Base-by-base conservation (phyloP, 1,140 invertebrate species). In the Ptiloglossa arizonensis region DNA sequence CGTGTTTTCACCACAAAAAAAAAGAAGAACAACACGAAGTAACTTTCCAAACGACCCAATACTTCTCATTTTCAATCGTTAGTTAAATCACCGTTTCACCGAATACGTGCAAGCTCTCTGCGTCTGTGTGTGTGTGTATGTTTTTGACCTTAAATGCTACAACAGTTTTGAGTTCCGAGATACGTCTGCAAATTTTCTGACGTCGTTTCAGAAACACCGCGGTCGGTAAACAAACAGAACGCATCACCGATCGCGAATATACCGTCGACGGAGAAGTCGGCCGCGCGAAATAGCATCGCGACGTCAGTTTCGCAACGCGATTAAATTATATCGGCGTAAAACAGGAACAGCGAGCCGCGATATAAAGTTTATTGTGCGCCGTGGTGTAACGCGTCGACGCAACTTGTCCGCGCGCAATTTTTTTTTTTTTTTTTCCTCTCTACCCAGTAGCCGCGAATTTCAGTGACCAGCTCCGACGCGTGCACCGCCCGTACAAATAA, bases 401-500 rank as follows among this genome's bases (percentile, higher is more conserved):
- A 75, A 66, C 17, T 73, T 82, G 64, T 38, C 68, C 63, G 32
- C 73, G 54, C 9, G 32, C 56, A 68, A 69, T 15, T 74, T 29
- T 27, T 44, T 13, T 27, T 6, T 8, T 41, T 57, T 57, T 56
- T 24, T 27, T 69, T 38, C 38, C 24, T 54, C 38, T 17, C 22
- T 41, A 5, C 5, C 17, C 11, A 32, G 50, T 50, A 24, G 41
- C 60, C 54, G 66, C 77, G 57, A 83, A 69, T 80, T 75, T 81
- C 59, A 59, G 50, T 46, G 57, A 41, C 24, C 35, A 84, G 67
- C 63, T 59, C 56, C 70, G 60, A 60, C 67, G 66, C 22, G 5
- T 54, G 38, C 13, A 15, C 11, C 50, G 81, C 50, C 56, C 66
- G 79, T 77, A 80, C 82, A 81, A 84, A 83, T 85, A 85, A 84